Conservation (phyloP, 2,113 vertebrate genomes). For the Todiramphus saurophagus region DNA sequence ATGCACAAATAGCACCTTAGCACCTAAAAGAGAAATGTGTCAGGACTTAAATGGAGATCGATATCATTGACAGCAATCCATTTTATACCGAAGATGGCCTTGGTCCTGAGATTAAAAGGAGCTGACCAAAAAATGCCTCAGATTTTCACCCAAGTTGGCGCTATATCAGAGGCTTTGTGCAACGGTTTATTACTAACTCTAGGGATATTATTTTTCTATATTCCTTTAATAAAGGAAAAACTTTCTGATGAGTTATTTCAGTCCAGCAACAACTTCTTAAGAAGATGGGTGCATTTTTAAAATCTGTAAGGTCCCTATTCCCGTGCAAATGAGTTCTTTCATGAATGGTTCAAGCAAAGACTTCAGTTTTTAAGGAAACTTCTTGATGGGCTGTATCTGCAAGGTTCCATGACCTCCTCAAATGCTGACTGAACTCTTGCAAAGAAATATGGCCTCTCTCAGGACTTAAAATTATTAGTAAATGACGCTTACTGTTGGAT, state of each 20-base stretch:
- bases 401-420: background rate
- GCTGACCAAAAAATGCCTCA: background rate
- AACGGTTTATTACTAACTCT: background rate
- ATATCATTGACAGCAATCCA: background rate
- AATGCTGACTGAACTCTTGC: background rate
- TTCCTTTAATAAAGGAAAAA: background rate
- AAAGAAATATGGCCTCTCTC: background rate
- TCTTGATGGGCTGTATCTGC: background rate
- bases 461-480: background rate
- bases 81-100: background rate
- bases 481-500: background rate
- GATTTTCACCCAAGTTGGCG: background rate
- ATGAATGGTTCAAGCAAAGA: background rate
- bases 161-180: background rate
- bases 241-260: background rate
- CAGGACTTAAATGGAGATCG: background rate
- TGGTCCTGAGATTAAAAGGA: background rate
- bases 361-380: background rate
- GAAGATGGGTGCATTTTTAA: background rate
- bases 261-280: background rate
- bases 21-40: background rate
- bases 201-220: background rate
- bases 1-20: background rate
- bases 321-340: background rate
- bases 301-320: background rate